Percentiles rank a stretch among this genome's conserved stretches.
phyloP scores from a whole-genome alignment of 1,140 invertebrate species.

The Ostrea denselamellosa region DNA sequence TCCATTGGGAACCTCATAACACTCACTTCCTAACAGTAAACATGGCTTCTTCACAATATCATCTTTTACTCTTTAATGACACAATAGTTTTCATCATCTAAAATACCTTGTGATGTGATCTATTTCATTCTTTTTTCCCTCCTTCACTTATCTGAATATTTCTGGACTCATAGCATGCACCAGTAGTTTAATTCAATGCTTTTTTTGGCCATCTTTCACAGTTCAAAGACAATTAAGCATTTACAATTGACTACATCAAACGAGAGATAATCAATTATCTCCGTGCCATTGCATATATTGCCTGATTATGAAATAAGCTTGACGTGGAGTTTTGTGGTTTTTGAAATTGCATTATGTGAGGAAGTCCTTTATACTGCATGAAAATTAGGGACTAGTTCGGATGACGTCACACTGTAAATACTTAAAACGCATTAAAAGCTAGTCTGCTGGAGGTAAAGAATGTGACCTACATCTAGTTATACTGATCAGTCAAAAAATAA shows the following conservation, averaged over 20 bases:
- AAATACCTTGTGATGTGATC: too few relatives aligned
- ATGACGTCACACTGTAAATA: slow-evolving; percentile 19
- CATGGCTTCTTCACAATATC: too few relatives aligned
- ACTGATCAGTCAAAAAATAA: not conserved
- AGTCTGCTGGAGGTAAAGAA: slow-evolving; percentile 24
- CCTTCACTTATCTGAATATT: too few relatives aligned
- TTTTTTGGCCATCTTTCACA: not conserved
- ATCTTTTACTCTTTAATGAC: too few relatives aligned
- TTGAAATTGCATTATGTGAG: slow-evolving; percentile 14
- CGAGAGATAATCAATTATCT: slow-evolving; percentile 8
- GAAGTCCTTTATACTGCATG: not conserved
- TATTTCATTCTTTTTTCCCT: too few relatives aligned
- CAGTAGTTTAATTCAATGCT: not conserved
- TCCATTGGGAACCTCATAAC: too few relatives aligned
- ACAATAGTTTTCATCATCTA: too few relatives aligned
- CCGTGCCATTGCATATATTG: not conserved
- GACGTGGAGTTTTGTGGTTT: not conserved
- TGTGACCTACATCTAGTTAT: not conserved
- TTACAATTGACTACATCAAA: slow-evolving; percentile 18
- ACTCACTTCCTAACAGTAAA: too few relatives aligned
- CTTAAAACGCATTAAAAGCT: not conserved
- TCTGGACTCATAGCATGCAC: not conserved
- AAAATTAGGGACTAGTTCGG: slow-evolving; percentile 11
- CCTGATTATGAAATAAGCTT: not conserved
- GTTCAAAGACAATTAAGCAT: slow-evolving; percentile 13